These are phyloP conservation scores for Proterorhinus semilunaris DNA, from an alignment of 2,113 vertebrate genomes.

Conservation along the genomic window DNA sequence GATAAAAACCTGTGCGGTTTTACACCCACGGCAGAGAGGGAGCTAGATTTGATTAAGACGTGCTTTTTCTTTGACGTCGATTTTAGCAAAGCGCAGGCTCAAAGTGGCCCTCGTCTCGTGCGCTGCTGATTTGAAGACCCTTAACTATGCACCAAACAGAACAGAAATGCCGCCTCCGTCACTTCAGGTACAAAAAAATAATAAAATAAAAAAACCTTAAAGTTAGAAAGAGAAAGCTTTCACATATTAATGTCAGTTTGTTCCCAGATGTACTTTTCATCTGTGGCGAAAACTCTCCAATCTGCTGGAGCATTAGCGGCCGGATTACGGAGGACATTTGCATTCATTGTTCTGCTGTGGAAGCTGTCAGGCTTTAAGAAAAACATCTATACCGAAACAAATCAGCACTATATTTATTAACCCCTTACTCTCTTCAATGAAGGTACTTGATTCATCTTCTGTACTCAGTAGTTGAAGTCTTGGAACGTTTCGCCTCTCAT, in stretches of 20 bases:
- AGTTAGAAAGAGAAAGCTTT: constrained; percentile 46
- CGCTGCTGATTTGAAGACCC: constrained; percentile 37
- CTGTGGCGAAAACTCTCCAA: constrained; percentile 30
- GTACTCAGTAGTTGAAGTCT: no score
- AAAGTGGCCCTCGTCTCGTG: constrained; percentile 58
- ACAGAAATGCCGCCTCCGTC: constrained; percentile 42
- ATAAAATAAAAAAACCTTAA: constrained; percentile 18
- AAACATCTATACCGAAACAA: not conserved
- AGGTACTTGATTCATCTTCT: no score
- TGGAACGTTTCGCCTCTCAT: no score
- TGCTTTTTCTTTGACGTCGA: constrained; percentile 27
- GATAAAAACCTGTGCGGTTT: constrained; percentile 34
- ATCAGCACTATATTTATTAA: no score
- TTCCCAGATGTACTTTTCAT: constrained; percentile 56
- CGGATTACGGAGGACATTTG: constrained; percentile 56
- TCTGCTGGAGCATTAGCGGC: constrained; percentile 53
- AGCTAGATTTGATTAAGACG: constrained; percentile 60
- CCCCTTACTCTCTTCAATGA: no score
- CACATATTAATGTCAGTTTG: constrained; percentile 48
- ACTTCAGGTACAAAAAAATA: constrained; percentile 48
- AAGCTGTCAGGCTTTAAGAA: not conserved
- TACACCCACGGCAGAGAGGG: constrained; percentile 25
- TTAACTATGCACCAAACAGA: constrained; percentile 52
- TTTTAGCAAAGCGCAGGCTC: constrained; percentile 31
- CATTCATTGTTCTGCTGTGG: constrained; percentile 28